phyloP scores from a whole-genome alignment of 37 sponge, comb jelly and placozoan genomes.

The Chondrosia reniformis region DNA sequence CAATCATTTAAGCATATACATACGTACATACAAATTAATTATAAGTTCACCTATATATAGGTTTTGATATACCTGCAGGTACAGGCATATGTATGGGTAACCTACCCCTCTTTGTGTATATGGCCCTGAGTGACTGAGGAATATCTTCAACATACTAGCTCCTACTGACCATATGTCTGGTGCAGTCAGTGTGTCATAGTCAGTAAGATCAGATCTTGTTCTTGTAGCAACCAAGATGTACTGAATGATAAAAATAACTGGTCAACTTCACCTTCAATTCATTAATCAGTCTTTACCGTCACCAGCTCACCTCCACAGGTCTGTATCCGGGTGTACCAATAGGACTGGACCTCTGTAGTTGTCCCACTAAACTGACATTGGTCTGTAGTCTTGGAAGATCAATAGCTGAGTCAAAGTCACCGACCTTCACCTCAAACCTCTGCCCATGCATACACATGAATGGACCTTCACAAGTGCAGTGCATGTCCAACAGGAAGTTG shows the following conservation, averaged over 20 bases:
- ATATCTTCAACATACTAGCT: background rate
- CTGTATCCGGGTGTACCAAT: conserved; percentile 5
- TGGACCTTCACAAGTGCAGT: background rate
- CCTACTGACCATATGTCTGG: conserved; percentile 5
- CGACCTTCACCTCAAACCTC: background rate
- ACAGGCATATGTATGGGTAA: too few species aligned
- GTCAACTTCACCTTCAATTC: background rate
- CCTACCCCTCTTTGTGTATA: background rate
- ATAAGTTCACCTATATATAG: too few species aligned
- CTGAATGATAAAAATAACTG: background rate
- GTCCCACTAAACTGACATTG: background rate
- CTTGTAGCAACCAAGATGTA: background rate
- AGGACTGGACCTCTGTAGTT: background rate
- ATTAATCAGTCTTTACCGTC: background rate
- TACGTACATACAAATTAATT: too few species aligned
- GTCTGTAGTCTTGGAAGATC: background rate
- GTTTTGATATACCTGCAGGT: too few species aligned
- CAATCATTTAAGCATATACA: too few species aligned
- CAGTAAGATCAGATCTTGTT: background rate
- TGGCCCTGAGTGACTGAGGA: conserved; percentile 6
- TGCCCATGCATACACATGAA: background rate
- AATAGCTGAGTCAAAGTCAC: conserved; percentile 7
- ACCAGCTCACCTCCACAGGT: background rate
- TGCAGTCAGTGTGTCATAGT: background rate
- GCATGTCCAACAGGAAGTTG: background rate